Conservation (phyloP, 1,140 invertebrate genomes). For the Drosophila novamexicana region DNA sequence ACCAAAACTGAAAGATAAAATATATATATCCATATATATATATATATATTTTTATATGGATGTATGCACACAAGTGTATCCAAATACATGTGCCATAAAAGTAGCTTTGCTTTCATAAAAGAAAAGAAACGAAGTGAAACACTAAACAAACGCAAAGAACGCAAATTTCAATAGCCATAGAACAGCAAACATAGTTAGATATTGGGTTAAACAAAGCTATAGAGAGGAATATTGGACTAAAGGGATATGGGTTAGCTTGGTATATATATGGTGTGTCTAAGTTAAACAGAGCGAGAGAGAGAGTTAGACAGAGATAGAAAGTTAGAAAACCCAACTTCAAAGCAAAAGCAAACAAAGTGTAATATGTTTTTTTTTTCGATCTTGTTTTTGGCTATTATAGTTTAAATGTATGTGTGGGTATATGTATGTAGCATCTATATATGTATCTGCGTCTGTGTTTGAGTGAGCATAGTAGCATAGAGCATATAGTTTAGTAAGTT, state of each 20-base stretch:
- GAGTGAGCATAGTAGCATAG: conserved; percentile 35
- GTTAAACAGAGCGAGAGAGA: neutral
- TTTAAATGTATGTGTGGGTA: conserved; percentile 13
- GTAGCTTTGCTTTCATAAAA: conserved; percentile 32
- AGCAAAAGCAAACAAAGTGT: conserved; percentile 47
- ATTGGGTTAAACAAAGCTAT: conserved; percentile 35
- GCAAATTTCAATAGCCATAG: conserved; percentile 42
- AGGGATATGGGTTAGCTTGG: conserved; percentile 1
- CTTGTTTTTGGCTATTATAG: conserved; percentile 10
- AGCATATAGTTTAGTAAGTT: conserved; percentile 36
- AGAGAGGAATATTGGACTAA: conserved; percentile 15
- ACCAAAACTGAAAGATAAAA: conserved; percentile 45
- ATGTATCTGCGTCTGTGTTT: conserved; percentile 5
- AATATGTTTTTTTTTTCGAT: conserved; percentile 17
- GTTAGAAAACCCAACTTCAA: conserved; percentile 39
- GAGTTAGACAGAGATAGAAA: conserved; percentile 13
- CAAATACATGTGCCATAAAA: conserved; percentile 45
- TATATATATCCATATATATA: conserved; percentile 4
- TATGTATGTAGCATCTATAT: conserved; percentile 4
- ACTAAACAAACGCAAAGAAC: conserved; percentile 49
- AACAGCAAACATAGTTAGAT: conserved; percentile 45
- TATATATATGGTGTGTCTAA: conserved; percentile 8
- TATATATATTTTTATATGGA: conserved; percentile 3
- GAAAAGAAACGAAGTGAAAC: conserved; percentile 11
- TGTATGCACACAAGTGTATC: conserved; percentile 40